These are phyloP conservation scores for Paradoxurus hermaphroditus DNA, from an alignment of 2,113 vertebrate genomes.

Conservation along the genomic window DNA sequence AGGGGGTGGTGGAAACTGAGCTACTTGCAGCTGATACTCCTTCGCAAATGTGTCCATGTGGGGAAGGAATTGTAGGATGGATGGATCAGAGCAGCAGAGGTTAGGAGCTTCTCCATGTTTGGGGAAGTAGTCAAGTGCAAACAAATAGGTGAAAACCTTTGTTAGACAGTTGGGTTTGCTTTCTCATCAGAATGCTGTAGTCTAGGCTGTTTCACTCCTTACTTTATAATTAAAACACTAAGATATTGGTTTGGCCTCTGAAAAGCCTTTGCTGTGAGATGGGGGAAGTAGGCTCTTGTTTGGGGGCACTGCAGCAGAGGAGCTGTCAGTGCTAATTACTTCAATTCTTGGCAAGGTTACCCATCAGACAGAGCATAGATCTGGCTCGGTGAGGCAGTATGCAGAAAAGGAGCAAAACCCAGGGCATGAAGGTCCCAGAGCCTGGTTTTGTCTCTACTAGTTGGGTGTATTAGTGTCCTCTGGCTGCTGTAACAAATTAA, in stretches of 20 bases:
- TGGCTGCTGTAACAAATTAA: not conserved
- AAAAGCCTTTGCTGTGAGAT: not conserved
- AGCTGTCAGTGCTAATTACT: not conserved
- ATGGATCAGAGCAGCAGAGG: not conserved
- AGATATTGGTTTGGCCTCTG: not conserved
- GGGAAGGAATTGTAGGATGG: not conserved
- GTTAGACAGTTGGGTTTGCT: not conserved
- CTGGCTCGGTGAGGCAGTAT: not conserved
- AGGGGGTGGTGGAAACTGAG: not conserved
- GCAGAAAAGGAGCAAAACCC: not conserved
- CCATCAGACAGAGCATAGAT: not conserved
- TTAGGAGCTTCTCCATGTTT: not conserved
- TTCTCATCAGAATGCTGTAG: slow-evolving; percentile 22
- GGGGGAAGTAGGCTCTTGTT: not conserved
- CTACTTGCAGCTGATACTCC: not conserved
- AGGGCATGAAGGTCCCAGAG: not conserved
- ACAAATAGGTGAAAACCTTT: slow-evolving; percentile 45
- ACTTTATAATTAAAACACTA: slow-evolving; percentile 21
- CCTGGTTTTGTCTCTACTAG: not conserved
- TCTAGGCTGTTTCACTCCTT: slow-evolving; percentile 13
- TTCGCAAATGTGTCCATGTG: not conserved
- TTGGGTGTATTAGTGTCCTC: not conserved
- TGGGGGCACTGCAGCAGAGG: not conserved
- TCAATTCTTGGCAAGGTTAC: not conserved
- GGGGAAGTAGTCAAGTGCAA: slow-evolving; percentile 21